These are phyloP conservation scores for Minunthozetes semirufus DNA, from an alignment of 2,888 invertebrate genomes.

Conservation along the genomic window DNA sequence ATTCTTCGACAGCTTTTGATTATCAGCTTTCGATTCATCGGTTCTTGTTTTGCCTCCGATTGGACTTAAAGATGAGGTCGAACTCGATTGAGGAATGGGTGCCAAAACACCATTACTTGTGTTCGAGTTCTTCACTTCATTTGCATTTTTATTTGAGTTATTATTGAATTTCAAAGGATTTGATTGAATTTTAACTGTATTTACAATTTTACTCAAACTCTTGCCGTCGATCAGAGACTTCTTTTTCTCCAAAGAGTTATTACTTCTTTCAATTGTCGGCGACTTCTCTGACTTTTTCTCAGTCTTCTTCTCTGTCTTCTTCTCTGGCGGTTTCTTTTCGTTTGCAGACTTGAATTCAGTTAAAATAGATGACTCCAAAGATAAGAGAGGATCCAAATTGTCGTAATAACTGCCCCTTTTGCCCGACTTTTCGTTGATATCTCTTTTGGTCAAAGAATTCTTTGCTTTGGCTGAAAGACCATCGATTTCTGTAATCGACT, in stretches of 20 bases:
- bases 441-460: neutral
- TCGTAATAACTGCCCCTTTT: slow-evolving; percentile 42
- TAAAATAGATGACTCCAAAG: neutral
- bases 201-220: slow-evolving; percentile 21
- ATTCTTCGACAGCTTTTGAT: neutral
- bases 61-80: neutral
- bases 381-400: slow-evolving; percentile 35
- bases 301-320: no score
- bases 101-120: neutral
- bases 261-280: neutral
- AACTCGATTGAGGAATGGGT: neutral
- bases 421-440: neutral
- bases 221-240: slow-evolving; percentile 12
- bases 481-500: neutral
- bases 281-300: no score
- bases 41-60: slow-evolving; percentile 10
- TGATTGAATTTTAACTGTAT: slow-evolving; percentile 12
- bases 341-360: neutral
- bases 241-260: neutral
- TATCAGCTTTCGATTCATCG: neutral
- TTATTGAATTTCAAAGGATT: neutral
- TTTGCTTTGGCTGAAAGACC: slow-evolving; percentile 2
- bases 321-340: neutral
- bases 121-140: neutral
- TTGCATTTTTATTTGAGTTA: neutral